Evolutionary conservation across 2,113 vertebrate genomes (phyloP).

Genomic region (Atractosteus spatula): DNA sequence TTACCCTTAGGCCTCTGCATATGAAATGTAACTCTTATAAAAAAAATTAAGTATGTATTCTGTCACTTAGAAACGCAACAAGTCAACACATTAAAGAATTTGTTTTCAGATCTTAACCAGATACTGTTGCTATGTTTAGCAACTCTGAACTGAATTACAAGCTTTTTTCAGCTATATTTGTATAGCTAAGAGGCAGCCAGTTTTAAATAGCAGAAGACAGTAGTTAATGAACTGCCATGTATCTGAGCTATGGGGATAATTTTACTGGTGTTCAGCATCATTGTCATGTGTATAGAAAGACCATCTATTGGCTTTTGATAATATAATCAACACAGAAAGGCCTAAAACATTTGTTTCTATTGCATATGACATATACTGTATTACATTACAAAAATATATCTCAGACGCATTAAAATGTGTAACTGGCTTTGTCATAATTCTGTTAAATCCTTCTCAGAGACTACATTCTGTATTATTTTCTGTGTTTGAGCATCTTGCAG

Average conservation of each 20-base stretch:
- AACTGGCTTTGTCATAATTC: too few relatives aligned
- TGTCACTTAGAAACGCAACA: slow-evolving; percentile 66
- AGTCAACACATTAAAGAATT: slow-evolving; percentile 69
- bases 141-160: background rate
- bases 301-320: background rate
- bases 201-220: slow-evolving; percentile 10
- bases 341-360: background rate
- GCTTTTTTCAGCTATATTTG: slow-evolving; percentile 4
- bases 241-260: background rate
- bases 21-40: background rate
- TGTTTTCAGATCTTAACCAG: slow-evolving; percentile 58
- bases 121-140: slow-evolving; percentile 58
- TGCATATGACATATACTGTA: background rate
- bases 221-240: background rate
- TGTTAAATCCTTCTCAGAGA: too few relatives aligned
- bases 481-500: too few relatives aligned
- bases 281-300: background rate
- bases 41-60: slow-evolving; percentile 52
- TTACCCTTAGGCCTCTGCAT: slow-evolving; percentile 1
- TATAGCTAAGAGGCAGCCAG: background rate
- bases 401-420: too few relatives aligned
- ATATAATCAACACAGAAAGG: background rate
- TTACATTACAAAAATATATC: background rate
- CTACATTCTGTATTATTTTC: too few relatives aligned
- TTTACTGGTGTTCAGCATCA: background rate